phyloP scores from a whole-genome alignment of 1,140 invertebrate genomes.

The Calephelis nemesis region DNA sequence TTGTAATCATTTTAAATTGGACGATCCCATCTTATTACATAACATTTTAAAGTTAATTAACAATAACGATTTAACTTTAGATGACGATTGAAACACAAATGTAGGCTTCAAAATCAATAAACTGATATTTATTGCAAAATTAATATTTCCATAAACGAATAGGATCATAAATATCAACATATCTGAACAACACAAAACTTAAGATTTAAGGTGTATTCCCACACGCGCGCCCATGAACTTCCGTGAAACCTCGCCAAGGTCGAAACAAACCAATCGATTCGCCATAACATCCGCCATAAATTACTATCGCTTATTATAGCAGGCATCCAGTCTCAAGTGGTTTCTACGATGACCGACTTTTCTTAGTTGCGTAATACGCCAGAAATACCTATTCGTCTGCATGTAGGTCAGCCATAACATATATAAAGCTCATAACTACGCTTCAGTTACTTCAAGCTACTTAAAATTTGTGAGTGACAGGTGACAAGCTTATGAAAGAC shows the following conservation, averaged over 20 bases:
- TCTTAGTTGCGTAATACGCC: slow-evolving; percentile 54
- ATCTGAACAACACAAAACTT: neutral
- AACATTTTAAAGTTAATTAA: too few species aligned
- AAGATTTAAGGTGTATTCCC: slow-evolving; percentile 26
- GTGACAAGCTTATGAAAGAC: slow-evolving; percentile 22
- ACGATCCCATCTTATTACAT: too few species aligned
- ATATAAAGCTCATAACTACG: slow-evolving; percentile 12
- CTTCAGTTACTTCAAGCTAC: slow-evolving; percentile 17
- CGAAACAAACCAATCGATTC: slow-evolving; percentile 56
- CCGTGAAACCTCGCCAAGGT: slow-evolving; percentile 68
- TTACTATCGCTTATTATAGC: slow-evolving; percentile 55
- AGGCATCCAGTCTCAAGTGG: slow-evolving; percentile 43
- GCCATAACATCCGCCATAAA: slow-evolving; percentile 52
- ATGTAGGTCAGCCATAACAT: slow-evolving; percentile 28
- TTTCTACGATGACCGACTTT: slow-evolving; percentile 63
- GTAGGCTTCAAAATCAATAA: neutral
- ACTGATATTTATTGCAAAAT: too few species aligned
- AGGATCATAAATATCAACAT: slow-evolving; percentile 1
- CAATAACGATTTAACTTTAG: too few species aligned
- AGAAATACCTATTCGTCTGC: slow-evolving; percentile 44
- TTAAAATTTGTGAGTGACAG: slow-evolving; percentile 28
- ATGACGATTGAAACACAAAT: too few species aligned
- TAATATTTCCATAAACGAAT: too few species aligned
- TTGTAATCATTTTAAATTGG: too few species aligned
- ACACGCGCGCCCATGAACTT: slow-evolving; percentile 71